Percentiles rank a stretch among this genome's conserved stretches.
Evolutionary conservation across 1,140 invertebrate genomes (phyloP).

Genomic region (Latrodectus geometricus): DNA sequence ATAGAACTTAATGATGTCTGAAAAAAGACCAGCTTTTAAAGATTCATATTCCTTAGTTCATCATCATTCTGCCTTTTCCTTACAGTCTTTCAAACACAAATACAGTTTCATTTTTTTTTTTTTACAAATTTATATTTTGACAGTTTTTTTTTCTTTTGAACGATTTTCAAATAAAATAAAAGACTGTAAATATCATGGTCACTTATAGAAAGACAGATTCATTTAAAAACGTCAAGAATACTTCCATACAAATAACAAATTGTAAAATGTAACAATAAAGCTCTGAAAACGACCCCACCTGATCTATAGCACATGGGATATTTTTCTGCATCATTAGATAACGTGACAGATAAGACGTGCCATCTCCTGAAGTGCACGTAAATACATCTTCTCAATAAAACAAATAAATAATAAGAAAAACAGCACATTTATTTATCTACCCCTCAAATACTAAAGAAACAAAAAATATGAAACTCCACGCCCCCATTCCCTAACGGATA

Average conservation of each 20-base stretch:
- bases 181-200: no score
- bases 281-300: not conserved
- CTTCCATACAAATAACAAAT: no score
- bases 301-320: not conserved
- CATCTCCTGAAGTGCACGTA: not conserved
- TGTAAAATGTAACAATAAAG: not conserved
- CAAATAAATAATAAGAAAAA: not conserved
- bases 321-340: not conserved
- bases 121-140: no score
- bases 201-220: not conserved
- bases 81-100: no score
- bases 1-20: no score
- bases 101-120: no score
- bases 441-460: conserved; percentile 3
- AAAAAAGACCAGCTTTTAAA: no score
- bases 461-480: not conserved
- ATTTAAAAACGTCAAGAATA: not conserved
- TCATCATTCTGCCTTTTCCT: no score
- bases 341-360: not conserved
- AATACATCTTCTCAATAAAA: conserved; percentile 5
- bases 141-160: no score
- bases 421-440: conserved; percentile 2
- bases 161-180: no score
- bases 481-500: conserved; percentile 5
- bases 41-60: no score